Evolutionary conservation across 2,113 vertebrate species (phyloP).

Genomic region (Gymnocephalus cernua): DNA sequence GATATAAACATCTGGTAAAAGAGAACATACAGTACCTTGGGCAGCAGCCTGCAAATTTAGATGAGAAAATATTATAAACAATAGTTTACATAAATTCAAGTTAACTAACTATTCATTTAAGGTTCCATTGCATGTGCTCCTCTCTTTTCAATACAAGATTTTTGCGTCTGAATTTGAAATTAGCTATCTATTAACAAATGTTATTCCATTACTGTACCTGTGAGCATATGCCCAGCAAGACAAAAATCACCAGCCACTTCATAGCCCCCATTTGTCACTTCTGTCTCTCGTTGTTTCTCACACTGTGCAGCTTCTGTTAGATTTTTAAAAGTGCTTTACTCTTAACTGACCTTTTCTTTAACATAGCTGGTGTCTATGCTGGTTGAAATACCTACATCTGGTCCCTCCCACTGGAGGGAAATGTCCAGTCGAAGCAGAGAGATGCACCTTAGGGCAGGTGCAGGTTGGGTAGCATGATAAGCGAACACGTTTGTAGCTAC

Average conservation of each 20-base stretch:
- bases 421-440: conserved; percentile 54
- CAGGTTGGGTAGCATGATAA: conserved; percentile 20
- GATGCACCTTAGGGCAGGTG: conserved; percentile 38
- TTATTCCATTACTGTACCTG: conserved; percentile 75
- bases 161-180: neutral
- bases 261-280: conserved; percentile 52
- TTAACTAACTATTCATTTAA: neutral
- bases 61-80: conserved; percentile 21
- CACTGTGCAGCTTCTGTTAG: conserved; percentile 10
- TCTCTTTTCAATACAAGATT: neutral
- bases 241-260: conserved; percentile 66
- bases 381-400: conserved; percentile 55
- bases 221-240: conserved; percentile 64
- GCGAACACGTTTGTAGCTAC: conserved; percentile 17
- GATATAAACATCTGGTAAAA: neutral
- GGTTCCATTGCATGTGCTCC: neutral
- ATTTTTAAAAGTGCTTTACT: conserved; percentile 27
- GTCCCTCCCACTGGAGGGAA: conserved; percentile 61
- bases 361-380: conserved; percentile 37
- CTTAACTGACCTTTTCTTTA: conserved; percentile 37
- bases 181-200: neutral
- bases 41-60: conserved; percentile 64
- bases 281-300: conserved; percentile 15
- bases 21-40: conserved; percentile 55
- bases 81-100: neutral